Evolutionary conservation across 1,140 invertebrate species (phyloP).

Genomic region (Bradynema listronoti): DNA sequence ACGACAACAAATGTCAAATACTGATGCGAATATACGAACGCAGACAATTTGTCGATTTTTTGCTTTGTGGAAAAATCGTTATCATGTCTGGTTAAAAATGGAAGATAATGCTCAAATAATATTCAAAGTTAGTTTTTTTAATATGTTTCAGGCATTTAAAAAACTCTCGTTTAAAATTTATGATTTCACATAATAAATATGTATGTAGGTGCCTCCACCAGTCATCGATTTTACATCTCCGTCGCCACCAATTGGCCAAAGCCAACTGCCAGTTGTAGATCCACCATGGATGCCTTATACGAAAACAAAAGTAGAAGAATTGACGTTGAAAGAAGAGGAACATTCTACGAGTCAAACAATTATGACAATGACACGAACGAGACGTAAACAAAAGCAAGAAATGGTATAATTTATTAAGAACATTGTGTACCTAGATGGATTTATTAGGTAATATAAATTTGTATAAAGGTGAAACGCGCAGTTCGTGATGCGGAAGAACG

Average conservation of each 20-base stretch:
- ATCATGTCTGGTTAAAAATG: slow-evolving; percentile 97
- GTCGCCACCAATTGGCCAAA: slow-evolving; percentile 94
- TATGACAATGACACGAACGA: slow-evolving; percentile 93
- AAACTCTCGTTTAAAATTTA: too few relatives aligned
- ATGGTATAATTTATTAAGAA: too few relatives aligned
- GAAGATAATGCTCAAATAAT: slow-evolving; percentile 87
- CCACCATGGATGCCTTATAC: slow-evolving; percentile 96
- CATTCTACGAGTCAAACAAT: slow-evolving; percentile 81
- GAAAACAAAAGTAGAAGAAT: slow-evolving; percentile 96
- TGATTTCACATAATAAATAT: neutral
- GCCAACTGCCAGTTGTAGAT: slow-evolving; percentile 79
- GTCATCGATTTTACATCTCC: slow-evolving; percentile 97
- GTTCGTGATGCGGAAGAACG: slow-evolving; percentile 90
- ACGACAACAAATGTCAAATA: slow-evolving; percentile 74
- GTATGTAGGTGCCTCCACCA: slow-evolving; percentile 72
- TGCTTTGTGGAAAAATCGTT: slow-evolving; percentile 89
- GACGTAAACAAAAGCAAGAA: slow-evolving; percentile 97
- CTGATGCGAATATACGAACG: slow-evolving; percentile 70
- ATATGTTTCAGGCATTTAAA: too few relatives aligned
- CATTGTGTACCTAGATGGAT: too few relatives aligned
- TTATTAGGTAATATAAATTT: too few relatives aligned
- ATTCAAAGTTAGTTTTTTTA: slow-evolving; percentile 71
- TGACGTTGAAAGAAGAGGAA: slow-evolving; percentile 94
- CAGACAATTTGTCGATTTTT: slow-evolving; percentile 76
- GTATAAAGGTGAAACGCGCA: slow-evolving; percentile 79